Evolutionary conservation across 2,113 vertebrate species (phyloP), one percentile per base, ranked within the genome.

Genomic region (Gobiocypris rarus): DNA sequence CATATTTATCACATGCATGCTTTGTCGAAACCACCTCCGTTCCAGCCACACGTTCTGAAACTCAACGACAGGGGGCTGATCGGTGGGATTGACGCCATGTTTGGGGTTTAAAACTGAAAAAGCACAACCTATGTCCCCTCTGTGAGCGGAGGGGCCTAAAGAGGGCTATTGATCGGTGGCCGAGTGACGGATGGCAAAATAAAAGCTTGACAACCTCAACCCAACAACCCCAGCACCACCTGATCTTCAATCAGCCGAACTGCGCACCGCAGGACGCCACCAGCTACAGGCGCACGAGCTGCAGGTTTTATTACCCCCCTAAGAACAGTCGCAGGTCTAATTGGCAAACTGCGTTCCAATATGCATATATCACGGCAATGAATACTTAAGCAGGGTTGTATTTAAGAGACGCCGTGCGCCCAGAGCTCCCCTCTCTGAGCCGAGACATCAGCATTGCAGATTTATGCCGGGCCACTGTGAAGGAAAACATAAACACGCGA

Each of bases 151-250:
- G 76, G 61, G 75, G 75, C 84, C 89, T 91, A 90, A 89, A 88
- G 88, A 86, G 79, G 45, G 79, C 77, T 89, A 90, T 91, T 87
- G 90, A 91, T 89, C 86, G 43, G 63, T 24, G 56, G 71, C 43
- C 48, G 22, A 78, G 85, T 88, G 90, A 91, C 83, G 86, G 86
- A 91, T 90, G 82, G 85, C 38, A 78, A 86, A 87, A 86, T 86
- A 91, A 89, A 86, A 86, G 82, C 84, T 70, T 76, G 71, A 71
- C 43, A 76, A 56, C n/a, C 85, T 19, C 54, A 38, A 19, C 61
- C 65, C n/a, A n/a, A 52, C 69, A 34, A 45, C 71, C 70, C 85
- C 6, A 58, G 17, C 74, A 3, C 50, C 31, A 26, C 59, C 73
- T 61, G 48, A 75, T 73, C 76, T 76, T 59, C 84, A 84, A 87